These are phyloP conservation scores for Epizoanthus fatuus DNA, from an alignment of 92 coral and sea anemone genomes.

Conservation along the genomic window DNA sequence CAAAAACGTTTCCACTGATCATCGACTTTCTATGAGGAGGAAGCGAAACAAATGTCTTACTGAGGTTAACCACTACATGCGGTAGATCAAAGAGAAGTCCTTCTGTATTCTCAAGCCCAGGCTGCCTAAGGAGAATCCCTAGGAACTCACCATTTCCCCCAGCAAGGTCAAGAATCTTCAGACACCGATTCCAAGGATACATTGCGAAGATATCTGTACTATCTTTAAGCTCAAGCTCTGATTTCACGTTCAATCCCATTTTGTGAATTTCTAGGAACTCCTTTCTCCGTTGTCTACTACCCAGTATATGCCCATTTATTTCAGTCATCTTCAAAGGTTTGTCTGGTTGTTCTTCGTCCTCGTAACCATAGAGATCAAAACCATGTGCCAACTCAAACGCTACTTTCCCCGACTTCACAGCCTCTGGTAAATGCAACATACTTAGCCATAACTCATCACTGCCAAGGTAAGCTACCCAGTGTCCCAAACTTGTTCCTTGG, in stretches of 20 bases:
- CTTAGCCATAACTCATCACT: conserved; percentile 8
- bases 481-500: not conserved
- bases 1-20: not conserved
- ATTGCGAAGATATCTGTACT: not conserved
- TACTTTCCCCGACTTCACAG: not conserved
- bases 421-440: conserved; percentile 1
- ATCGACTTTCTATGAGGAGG: not conserved
- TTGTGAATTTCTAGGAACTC: not conserved
- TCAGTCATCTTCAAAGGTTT: not conserved
- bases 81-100: not conserved
- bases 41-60: not conserved
- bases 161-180: not conserved
- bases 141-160: not conserved
- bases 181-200: not conserved
- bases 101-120: not conserved
- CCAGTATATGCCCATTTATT: not conserved
- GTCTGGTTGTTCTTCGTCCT: not conserved
- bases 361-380: not conserved
- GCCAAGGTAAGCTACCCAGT: not conserved
- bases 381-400: not conserved
- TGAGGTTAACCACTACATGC: not conserved
- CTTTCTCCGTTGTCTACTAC: not conserved
- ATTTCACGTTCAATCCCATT: not conserved
- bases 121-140: not conserved
- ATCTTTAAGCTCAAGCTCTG: not conserved